phyloP scores from a whole-genome alignment of 2,797 vertebrate species.

The Melanotaenia boesemani region DNA sequence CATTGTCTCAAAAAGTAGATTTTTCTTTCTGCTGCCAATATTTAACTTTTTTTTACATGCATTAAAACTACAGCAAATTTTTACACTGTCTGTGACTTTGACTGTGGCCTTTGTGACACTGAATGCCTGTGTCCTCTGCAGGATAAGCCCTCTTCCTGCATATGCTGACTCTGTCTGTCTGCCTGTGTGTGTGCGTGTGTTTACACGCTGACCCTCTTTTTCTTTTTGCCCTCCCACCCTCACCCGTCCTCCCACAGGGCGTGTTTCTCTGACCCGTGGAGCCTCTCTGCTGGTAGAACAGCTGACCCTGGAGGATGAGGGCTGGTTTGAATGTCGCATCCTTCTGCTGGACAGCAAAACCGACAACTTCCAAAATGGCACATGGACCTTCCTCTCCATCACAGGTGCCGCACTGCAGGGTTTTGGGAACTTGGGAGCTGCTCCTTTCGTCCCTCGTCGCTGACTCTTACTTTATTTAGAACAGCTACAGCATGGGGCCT shows the following conservation, averaged over 20 bases:
- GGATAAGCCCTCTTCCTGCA: conserved; percentile 42
- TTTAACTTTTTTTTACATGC: conserved; percentile 22
- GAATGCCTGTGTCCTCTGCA: conserved; percentile 37
- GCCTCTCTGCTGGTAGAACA: conserved; percentile 90
- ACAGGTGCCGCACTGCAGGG: conserved; percentile 84
- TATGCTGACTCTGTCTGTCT: conserved; percentile 69
- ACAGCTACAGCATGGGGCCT: conserved; percentile 51
- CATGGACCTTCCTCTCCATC: conserved; percentile 96
- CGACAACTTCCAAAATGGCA: conserved; percentile 93
- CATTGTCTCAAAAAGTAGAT: not conserved
- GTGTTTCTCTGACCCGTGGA: conserved; percentile 87
- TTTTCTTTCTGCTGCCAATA: not conserved
- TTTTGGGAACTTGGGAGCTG: conserved; percentile 35
- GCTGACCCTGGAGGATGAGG: conserved; percentile 92
- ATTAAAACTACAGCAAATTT: conserved; percentile 10
- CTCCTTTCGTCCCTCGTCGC: conserved; percentile 37
- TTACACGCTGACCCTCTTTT: conserved; percentile 33
- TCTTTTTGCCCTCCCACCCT: conserved; percentile 33
- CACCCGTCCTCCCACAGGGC: conserved; percentile 81
- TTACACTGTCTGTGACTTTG: conserved; percentile 45
- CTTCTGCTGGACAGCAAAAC: conserved; percentile 91
- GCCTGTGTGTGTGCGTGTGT: conserved; percentile 29
- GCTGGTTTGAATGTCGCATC: conserved; percentile 98
- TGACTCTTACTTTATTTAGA: conserved; percentile 58
- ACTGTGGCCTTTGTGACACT: conserved; percentile 59